These are phyloP conservation scores for Anarrhichthys ocellatus DNA, from an alignment of 2,113 vertebrate genomes.

Conservation along the genomic window DNA sequence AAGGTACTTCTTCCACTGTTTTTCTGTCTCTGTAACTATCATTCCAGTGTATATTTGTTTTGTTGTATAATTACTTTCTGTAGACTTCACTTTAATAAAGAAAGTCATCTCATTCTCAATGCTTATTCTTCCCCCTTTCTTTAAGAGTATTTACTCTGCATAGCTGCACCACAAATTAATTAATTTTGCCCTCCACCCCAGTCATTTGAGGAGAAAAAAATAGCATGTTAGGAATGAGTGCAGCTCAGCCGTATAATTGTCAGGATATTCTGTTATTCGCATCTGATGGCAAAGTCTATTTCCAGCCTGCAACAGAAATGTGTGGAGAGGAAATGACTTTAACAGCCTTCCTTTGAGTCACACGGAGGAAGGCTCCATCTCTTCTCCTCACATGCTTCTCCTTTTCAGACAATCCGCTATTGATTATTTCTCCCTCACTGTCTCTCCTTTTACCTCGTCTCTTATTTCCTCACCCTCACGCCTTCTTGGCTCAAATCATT, in stretches of 20 bases:
- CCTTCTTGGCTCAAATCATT: constrained; percentile 32
- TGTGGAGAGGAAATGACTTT: constrained; percentile 48
- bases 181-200: constrained; percentile 3
- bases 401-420: constrained; percentile 26
- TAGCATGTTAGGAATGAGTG: constrained; percentile 15
- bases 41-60: background rate
- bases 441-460: constrained; percentile 24
- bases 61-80: background rate
- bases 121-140: background rate
- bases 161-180: constrained; percentile 12
- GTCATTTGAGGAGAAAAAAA: constrained; percentile 20
- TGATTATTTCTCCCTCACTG: constrained; percentile 40
- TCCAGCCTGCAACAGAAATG: constrained; percentile 43
- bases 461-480: constrained; percentile 33
- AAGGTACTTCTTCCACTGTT: background rate
- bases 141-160: background rate
- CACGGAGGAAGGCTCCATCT: constrained; percentile 24
- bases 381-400: constrained; percentile 8
- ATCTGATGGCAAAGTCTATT: constrained; percentile 57
- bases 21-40: background rate
- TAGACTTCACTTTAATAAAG: background rate
- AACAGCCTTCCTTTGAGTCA: constrained; percentile 46
- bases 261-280: constrained; percentile 47
- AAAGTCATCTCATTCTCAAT: background rate
- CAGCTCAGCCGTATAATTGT: constrained; percentile 24